A percentile compares a stretch with the other conserved stretches of the same genome.
phyloP scores from a whole-genome alignment of 1,140 invertebrate species.

The Trichoplusia ni region DNA sequence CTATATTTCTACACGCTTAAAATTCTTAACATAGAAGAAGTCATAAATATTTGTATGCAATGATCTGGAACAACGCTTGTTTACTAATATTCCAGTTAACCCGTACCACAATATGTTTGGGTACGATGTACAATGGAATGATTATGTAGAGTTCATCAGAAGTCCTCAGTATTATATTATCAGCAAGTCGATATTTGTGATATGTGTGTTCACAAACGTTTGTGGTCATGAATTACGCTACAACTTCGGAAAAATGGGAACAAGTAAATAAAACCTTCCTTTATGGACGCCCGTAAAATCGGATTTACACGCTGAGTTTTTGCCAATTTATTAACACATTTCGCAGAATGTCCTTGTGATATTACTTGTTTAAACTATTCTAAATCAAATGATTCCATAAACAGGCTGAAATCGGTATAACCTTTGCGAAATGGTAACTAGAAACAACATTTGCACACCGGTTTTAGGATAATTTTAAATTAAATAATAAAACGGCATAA shows the following conservation, averaged over 20 bases:
- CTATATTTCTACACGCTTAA: background rate
- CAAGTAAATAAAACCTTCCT: background rate
- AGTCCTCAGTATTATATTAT: slow-evolving; percentile 2
- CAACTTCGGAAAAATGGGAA: background rate
- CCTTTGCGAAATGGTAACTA: too few species aligned
- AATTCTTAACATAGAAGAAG: background rate
- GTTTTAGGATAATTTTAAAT: too few species aligned
- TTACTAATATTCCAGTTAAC: background rate
- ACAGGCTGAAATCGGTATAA: too few species aligned
- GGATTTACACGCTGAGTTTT: too few species aligned
- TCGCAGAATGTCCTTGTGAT: too few species aligned
- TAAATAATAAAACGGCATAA: too few species aligned
- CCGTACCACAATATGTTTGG: slow-evolving; percentile 1
- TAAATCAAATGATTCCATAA: too few species aligned
- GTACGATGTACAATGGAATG: slow-evolving; percentile 7
- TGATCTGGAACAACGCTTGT: background rate
- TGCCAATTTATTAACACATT: too few species aligned
- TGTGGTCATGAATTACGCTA: background rate
- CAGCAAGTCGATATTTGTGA: background rate
- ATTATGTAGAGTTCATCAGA: slow-evolving; percentile 3
- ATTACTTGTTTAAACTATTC: too few species aligned
- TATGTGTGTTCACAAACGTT: too few species aligned
- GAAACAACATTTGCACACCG: too few species aligned
- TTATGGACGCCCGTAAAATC: too few species aligned
- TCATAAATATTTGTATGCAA: background rate